Conservation (phyloP, 2,888 invertebrate species). For the Acleris holmiana region DNA sequence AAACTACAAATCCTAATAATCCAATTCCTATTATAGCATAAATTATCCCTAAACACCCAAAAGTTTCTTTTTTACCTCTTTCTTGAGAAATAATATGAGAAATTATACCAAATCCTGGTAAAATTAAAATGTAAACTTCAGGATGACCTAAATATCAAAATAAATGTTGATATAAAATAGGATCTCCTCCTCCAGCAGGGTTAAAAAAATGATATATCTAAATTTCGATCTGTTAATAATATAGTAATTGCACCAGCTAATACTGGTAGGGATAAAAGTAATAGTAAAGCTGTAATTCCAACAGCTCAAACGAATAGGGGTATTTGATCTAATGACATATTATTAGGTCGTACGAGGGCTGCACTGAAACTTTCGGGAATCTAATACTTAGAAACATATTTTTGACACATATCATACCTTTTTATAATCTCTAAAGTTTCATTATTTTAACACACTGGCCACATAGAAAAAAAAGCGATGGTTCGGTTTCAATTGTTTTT, state of each 20-base stretch:
- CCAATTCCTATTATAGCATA: constrained; percentile 94
- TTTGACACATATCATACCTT: no score
- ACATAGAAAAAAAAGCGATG: no score
- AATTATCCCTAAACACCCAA: constrained; percentile 90
- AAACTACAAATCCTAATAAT: constrained; percentile 92
- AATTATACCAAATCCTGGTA: constrained; percentile 92
- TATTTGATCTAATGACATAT: constrained; percentile 86
- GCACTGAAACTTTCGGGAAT: no score
- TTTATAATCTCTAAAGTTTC: no score
- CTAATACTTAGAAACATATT: no score
- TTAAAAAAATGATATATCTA: constrained; percentile 93
- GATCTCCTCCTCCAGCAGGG: constrained; percentile 91
- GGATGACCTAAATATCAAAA: constrained; percentile 96
- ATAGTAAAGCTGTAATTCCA: constrained; percentile 75
- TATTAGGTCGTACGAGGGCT: constrained; percentile 83
- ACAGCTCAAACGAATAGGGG: constrained; percentile 91
- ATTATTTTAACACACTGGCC: no score
- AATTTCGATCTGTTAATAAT: constrained; percentile 90
- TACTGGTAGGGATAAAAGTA: constrained; percentile 89
- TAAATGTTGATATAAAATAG: constrained; percentile 92
- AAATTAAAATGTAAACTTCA: constrained; percentile 94
- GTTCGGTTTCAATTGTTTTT: no score
- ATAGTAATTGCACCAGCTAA: constrained; percentile 92
- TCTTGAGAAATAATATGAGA: constrained; percentile 91
- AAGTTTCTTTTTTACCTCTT: constrained; percentile 90